Percentiles rank a stretch among this genome's conserved stretches.
Evolutionary conservation across 2,797 vertebrate species (phyloP).

Genomic region (Myotis findleyi): DNA sequence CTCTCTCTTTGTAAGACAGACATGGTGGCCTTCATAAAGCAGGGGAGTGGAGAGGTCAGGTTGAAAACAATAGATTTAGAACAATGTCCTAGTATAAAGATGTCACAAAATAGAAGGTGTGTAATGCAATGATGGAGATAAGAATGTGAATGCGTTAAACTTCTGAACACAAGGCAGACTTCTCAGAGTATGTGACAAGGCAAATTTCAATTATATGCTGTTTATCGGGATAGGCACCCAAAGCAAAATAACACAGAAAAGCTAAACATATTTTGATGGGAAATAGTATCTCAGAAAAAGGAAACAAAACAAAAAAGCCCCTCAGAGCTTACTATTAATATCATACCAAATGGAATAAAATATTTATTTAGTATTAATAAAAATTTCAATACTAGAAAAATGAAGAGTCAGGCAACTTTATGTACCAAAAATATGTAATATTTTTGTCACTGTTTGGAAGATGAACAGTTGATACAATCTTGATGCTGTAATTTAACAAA

Average conservation of each 20-base stretch:
- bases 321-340: neutral
- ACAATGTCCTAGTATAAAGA: neutral
- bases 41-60: neutral
- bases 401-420: neutral
- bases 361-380: neutral
- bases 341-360: neutral
- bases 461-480: neutral
- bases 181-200: neutral
- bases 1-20: neutral
- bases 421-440: neutral
- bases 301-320: neutral
- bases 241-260: neutral
- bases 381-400: constrained; percentile 15
- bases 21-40: neutral
- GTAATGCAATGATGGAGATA: neutral
- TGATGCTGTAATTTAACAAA: neutral
- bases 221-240: neutral
- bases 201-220: neutral
- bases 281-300: neutral
- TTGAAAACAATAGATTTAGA: neutral
- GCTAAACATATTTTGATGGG: neutral
- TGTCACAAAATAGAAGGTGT: neutral
- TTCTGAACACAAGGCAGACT: neutral
- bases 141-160: neutral
- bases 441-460: neutral